Evolutionary conservation across 2,113 vertebrate genomes (phyloP), one percentile per base, ranked within the genome.

Genomic region (Vidua chalybeata): DNA sequence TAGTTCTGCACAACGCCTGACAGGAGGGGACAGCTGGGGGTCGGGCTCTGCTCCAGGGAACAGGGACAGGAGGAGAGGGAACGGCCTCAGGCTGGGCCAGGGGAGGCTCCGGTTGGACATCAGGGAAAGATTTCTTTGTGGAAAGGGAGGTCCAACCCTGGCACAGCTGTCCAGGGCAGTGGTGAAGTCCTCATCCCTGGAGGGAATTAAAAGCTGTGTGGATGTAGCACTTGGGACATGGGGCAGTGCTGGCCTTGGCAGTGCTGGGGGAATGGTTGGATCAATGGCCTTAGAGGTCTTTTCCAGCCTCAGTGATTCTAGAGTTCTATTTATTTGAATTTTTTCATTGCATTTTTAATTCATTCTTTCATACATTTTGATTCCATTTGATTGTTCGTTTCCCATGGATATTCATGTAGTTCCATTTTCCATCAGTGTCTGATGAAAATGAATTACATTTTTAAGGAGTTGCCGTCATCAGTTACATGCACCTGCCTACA

Each of bases 21-120:
- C 12, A 45, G 59, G 52, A 64, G 31, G 21, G 11, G 26, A 6
- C 30, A 72, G 24, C 19, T 0, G 20, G 43, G 46, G 8, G 3
- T 46, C 2, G 1, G 56, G 30, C 15, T 79, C 3, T 71, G 20
- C 19, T 54, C 3, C 43, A 43, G 27, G 26, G 12, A 43, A 45
- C 18, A 45, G 54, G 37, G 18, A 39, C 23, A 30, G 23, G 24
- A 45, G 5, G 3, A 37, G 28, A 89, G 23, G 27, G 4, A 59
- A 46, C 0, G 0, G 33, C 23, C 15, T 30, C 23, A 23, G 2
- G 22, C 3, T 81, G 22, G 1, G 2, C 22, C 6, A 8, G 18
- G 8, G 7, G 10, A 51, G 4, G 21, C 0, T 30, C 5, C 35
- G 13, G 7, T 1, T 35, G 20, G 24, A 41, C 2, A 31, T 5